Evolutionary conservation across 1,140 invertebrate species (phyloP).

Genomic region (Heliconius nattereri): DNA sequence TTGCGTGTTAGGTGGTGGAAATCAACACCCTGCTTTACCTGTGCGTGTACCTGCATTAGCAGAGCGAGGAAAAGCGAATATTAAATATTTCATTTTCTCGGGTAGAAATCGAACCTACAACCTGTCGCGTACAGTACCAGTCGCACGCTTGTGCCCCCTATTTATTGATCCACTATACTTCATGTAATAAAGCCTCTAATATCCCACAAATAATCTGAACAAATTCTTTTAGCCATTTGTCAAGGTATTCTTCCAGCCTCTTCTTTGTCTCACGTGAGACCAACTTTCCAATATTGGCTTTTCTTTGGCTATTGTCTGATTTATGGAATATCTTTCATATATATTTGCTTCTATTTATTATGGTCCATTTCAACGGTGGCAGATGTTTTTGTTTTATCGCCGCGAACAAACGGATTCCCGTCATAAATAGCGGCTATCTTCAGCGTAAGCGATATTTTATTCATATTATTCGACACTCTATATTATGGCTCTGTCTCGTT

Average conservation of each 20-base stretch:
- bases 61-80: too few species aligned
- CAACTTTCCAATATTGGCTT: slow-evolving; percentile 43
- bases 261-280: slow-evolving; percentile 47
- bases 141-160: too few species aligned
- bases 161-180: not conserved
- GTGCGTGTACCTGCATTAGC: too few species aligned
- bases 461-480: slow-evolving; percentile 29
- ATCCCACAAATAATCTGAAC: not conserved
- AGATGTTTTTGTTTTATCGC: slow-evolving; percentile 49
- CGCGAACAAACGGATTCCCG: slow-evolving; percentile 22
- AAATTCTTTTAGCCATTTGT: slow-evolving; percentile 40
- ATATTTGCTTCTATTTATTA: slow-evolving; percentile 29
- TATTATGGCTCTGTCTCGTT: slow-evolving; percentile 22
- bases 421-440: slow-evolving; percentile 32
- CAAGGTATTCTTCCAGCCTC: slow-evolving; percentile 42
- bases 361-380: slow-evolving; percentile 32
- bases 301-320: slow-evolving; percentile 44
- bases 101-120: too few species aligned
- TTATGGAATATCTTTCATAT: slow-evolving; percentile 37
- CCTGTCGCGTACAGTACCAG: too few species aligned
- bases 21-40: too few species aligned
- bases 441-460: slow-evolving; percentile 34
- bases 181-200: not conserved
- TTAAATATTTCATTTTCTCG: not conserved
- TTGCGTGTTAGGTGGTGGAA: too few species aligned